Conservation (phyloP, 2,113 vertebrate genomes). For the Callipepla californica region DNA sequence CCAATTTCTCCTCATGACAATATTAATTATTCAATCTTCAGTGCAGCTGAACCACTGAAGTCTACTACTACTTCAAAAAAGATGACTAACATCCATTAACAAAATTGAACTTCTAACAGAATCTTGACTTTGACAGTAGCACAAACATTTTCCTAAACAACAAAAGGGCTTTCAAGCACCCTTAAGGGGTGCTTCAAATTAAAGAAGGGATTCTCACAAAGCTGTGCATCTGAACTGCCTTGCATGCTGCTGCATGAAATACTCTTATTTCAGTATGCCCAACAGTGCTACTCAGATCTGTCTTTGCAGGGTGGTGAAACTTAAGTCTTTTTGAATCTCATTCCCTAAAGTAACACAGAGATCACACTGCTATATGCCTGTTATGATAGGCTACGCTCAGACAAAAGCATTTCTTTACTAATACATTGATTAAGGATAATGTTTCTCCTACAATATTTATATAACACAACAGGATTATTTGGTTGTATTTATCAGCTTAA, state of each 20-base stretch:
- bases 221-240: background rate
- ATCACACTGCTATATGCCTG: background rate
- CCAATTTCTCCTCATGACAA: conserved; percentile 1
- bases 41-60: background rate
- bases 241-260: background rate
- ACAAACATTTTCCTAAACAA: background rate
- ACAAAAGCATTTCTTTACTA: background rate
- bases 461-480: background rate
- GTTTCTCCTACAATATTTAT: background rate
- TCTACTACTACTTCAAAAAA: background rate
- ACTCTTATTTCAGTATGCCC: background rate
- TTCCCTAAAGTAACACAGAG: background rate
- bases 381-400: background rate
- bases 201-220: background rate
- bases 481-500: background rate
- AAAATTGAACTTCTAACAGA: background rate
- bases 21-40: background rate
- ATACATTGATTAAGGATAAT: background rate
- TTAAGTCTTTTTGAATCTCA: background rate
- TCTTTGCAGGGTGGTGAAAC: background rate
- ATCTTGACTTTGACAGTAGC: background rate
- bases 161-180: background rate
- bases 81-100: background rate
- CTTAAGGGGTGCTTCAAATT: background rate
- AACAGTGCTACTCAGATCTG: background rate